phyloP scores from a whole-genome alignment of 1,140 invertebrate species.

The Drosophila suzukii region DNA sequence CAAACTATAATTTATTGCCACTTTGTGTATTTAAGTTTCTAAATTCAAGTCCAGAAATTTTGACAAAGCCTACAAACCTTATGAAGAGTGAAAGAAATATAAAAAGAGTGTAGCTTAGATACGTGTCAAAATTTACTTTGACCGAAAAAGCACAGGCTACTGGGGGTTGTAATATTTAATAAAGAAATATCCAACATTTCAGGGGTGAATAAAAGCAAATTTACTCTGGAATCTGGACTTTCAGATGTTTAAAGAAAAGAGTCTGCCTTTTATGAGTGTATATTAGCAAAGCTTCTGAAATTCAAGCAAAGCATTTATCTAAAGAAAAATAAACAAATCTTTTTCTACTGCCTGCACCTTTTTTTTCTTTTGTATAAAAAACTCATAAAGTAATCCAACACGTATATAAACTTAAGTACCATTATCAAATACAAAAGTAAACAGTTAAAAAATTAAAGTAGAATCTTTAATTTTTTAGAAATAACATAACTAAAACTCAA shows the following conservation, averaged over 20 bases:
- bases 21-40: slow-evolving; percentile 40
- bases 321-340: background rate
- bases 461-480: too few species aligned
- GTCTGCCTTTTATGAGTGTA: too few species aligned
- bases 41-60: slow-evolving; percentile 65
- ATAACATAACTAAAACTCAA: background rate
- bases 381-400: too few species aligned
- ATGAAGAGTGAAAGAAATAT: slow-evolving; percentile 49
- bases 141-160: slow-evolving; percentile 20
- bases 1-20: slow-evolving; percentile 63
- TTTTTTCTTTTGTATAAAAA: background rate
- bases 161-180: background rate
- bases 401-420: too few species aligned
- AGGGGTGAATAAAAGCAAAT: too few species aligned
- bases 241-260: too few species aligned
- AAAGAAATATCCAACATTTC: background rate
- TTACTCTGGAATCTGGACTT: too few species aligned
- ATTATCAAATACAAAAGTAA: background rate
- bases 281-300: background rate
- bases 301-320: background rate
- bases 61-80: slow-evolving; percentile 68
- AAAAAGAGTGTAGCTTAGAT: slow-evolving; percentile 15
- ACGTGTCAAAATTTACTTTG: background rate
- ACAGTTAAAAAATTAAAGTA: too few species aligned
- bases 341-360: background rate